A percentile compares a stretch with the other conserved stretches of the same genome.
Evolutionary conservation across 1,140 invertebrate species (phyloP).

Genomic region (Macrobrachium nipponense): DNA sequence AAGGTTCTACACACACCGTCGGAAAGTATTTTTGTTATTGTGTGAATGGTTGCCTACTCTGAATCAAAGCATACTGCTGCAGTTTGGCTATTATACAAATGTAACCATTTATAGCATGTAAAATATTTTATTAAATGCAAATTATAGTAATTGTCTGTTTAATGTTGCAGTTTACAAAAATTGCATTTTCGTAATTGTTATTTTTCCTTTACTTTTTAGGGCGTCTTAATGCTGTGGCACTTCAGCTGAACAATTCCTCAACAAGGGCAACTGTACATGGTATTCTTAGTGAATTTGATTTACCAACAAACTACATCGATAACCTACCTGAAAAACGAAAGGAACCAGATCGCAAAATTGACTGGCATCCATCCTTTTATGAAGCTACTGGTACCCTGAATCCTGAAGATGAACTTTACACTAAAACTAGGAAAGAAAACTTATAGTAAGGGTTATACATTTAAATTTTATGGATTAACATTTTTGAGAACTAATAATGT

Average conservation of each 20-base stretch:
- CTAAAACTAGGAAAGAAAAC: slow-evolving; percentile 24
- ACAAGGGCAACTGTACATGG: slow-evolving; percentile 80
- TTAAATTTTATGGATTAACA: not conserved
- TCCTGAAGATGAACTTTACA: slow-evolving; percentile 28
- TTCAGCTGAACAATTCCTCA: slow-evolving; percentile 38
- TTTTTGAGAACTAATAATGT: not conserved
- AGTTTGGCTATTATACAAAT: too few relatives aligned
- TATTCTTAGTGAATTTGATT: slow-evolving; percentile 83
- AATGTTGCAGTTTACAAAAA: too few relatives aligned
- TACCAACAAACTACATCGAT: slow-evolving; percentile 86
- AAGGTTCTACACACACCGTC: too few relatives aligned
- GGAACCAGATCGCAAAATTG: slow-evolving; percentile 51
- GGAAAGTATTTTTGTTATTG: not conserved
- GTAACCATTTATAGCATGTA: too few relatives aligned
- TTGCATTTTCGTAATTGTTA: too few relatives aligned
- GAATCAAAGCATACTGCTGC: too few relatives aligned
- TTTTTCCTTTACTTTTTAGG: not conserved
- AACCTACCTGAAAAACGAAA: slow-evolving; percentile 66
- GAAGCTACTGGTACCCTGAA: slow-evolving; percentile 21
- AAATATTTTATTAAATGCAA: too few relatives aligned
- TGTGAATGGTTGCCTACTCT: too few relatives aligned
- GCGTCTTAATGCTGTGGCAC: slow-evolving; percentile 18
- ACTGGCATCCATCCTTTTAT: slow-evolving; percentile 57
- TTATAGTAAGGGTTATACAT: slow-evolving; percentile 52
- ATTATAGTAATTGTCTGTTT: too few relatives aligned